Conservation (phyloP, 2,888 invertebrate species). For the Mesorhabditis belari region DNA sequence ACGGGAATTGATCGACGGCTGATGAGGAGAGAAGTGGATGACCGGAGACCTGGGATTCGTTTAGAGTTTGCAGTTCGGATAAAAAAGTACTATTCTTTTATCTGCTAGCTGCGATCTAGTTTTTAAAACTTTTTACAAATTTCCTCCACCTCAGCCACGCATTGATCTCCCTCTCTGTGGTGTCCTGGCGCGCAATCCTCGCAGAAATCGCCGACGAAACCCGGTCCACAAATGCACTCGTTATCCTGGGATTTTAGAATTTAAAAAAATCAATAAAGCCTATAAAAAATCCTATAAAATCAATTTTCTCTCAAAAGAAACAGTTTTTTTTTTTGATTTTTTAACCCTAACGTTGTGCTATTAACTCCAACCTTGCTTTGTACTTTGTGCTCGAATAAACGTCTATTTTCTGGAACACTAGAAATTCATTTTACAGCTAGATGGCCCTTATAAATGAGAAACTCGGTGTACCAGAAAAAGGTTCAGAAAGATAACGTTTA, state of each 20-base stretch:
- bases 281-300: background rate
- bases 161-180: conserved; percentile 18
- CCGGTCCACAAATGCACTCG: conserved; percentile 26
- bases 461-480: background rate
- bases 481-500: too few species aligned
- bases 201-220: conserved; percentile 28
- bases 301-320: too few species aligned
- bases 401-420: background rate
- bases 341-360: too few species aligned
- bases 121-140: too few species aligned
- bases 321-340: too few species aligned
- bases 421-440: conserved; percentile 1
- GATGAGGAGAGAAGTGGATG: conserved; percentile 1
- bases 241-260: conserved; percentile 20
- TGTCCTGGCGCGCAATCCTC: conserved; percentile 25
- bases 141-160: conserved; percentile 31
- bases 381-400: too few species aligned
- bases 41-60: too few species aligned
- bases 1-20: background rate
- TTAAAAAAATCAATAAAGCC: background rate
- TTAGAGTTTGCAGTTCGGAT: too few species aligned
- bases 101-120: too few species aligned
- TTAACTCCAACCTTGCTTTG: too few species aligned
- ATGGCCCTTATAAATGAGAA: background rate
- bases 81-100: too few species aligned